Percentiles rank a stretch among this genome's conserved stretches.
Evolutionary conservation across 1,140 invertebrate species (phyloP).

Genomic region (Heliconius melpomene): DNA sequence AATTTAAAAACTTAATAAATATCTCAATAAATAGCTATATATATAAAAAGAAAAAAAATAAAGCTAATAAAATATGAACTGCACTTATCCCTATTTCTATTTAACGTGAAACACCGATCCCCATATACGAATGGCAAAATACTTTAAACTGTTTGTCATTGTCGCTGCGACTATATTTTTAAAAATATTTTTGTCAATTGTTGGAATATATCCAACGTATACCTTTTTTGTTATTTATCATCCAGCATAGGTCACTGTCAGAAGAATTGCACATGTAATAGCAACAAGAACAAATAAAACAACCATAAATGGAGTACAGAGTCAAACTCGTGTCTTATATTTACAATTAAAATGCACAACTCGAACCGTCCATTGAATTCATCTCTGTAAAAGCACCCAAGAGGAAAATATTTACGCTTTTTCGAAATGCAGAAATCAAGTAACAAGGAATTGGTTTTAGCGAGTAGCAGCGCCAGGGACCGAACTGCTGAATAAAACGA

Average conservation of each 20-base stretch:
- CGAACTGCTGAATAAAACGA: constrained; percentile 71
- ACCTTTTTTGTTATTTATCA: constrained; percentile 58
- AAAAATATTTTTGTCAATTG: constrained; percentile 56
- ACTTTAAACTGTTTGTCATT: constrained; percentile 47
- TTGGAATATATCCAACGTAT: constrained; percentile 57
- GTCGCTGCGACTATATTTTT: constrained; percentile 48
- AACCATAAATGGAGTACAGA: constrained; percentile 34
- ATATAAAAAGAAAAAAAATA: neutral
- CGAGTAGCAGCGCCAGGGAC: constrained; percentile 66
- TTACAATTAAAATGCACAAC: constrained; percentile 72
- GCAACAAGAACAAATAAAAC: constrained; percentile 44
- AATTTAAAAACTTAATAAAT: neutral
- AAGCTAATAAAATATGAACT: constrained; percentile 30
- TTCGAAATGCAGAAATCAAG: constrained; percentile 80
- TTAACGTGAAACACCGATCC: constrained; percentile 32
- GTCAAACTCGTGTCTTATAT: constrained; percentile 36
- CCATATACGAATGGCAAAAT: constrained; percentile 45
- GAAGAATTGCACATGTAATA: constrained; percentile 50
- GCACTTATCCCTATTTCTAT: constrained; percentile 28
- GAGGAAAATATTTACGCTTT: constrained; percentile 80
- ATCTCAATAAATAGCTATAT: neutral
- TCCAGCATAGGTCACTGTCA: constrained; percentile 56
- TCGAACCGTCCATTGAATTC: constrained; percentile 67
- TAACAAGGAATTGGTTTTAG: constrained; percentile 80
- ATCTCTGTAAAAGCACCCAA: constrained; percentile 69